Evolutionary conservation across 2,797 vertebrate genomes (phyloP).

Genomic region (Kryptolebias ocellatus): DNA sequence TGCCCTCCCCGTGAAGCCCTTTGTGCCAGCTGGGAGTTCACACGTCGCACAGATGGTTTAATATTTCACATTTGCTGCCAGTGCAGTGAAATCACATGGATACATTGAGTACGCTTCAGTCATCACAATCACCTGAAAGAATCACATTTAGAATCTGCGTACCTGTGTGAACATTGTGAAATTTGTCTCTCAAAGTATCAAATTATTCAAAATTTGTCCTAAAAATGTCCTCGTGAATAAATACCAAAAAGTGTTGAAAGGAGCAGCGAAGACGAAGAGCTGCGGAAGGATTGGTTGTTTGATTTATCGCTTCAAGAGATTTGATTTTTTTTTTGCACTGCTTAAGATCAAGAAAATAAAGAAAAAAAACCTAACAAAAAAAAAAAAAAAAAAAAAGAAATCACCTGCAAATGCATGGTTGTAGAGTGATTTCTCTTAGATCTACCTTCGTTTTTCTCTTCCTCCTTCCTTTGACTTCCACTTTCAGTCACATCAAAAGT

Average conservation of each 20-base stretch:
- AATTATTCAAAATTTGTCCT: constrained; percentile 65
- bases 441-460: constrained; percentile 43
- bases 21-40: constrained; percentile 93
- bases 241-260: constrained; percentile 86
- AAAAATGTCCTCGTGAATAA: constrained; percentile 90
- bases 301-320: constrained; percentile 51
- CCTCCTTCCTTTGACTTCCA: constrained; percentile 66
- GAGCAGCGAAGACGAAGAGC: constrained; percentile 86
- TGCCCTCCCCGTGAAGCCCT: constrained; percentile 86
- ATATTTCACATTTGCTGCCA: constrained; percentile 91
- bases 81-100: constrained; percentile 90
- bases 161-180: constrained; percentile 90
- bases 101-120: constrained; percentile 82
- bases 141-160: constrained; percentile 69
- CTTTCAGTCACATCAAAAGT: constrained; percentile 84
- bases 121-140: constrained; percentile 79
- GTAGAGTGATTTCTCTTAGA: constrained; percentile 37
- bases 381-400: constrained; percentile 51
- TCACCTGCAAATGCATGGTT: constrained; percentile 39
- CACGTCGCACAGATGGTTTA: constrained; percentile 64
- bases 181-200: constrained; percentile 71
- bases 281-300: constrained; percentile 85
- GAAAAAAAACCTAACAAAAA: not conserved
- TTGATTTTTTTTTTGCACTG: constrained; percentile 76
- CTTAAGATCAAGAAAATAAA: constrained; percentile 65